A percentile compares a stretch with the other conserved stretches of the same genome.
Evolutionary conservation across 2,797 vertebrate species (phyloP).

Genomic region (Pempheris klunzingeri): DNA sequence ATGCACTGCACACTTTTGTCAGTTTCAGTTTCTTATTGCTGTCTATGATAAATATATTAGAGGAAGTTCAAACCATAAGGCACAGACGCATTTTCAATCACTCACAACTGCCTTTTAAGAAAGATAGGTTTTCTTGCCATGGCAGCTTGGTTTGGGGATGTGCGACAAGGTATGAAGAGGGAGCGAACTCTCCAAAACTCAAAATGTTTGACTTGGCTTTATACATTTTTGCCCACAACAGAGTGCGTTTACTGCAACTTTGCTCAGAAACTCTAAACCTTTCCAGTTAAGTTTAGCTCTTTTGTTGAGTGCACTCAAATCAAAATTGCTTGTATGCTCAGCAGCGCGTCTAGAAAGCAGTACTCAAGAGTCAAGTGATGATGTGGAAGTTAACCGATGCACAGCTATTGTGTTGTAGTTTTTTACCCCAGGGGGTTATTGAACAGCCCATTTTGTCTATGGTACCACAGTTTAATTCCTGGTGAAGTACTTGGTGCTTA

Average conservation of each 20-base stretch:
- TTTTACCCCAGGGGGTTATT: not conserved
- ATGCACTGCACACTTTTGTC: constrained; percentile 16
- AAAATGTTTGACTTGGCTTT: not conserved
- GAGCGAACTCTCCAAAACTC: not conserved
- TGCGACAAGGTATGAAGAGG: not conserved
- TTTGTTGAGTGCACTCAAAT: constrained; percentile 23
- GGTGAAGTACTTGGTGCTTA: not conserved
- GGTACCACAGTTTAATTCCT: not conserved
- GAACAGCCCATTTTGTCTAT: not conserved
- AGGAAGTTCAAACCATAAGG: constrained; percentile 8
- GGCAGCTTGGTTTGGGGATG: not conserved
- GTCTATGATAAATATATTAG: not conserved
- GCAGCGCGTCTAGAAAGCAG: not conserved
- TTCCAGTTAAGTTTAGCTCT: not conserved
- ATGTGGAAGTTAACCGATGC: constrained; percentile 5
- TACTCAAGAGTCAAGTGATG: constrained; percentile 18
- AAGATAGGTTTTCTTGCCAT: not conserved
- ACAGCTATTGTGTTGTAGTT: not conserved
- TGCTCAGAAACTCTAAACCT: not conserved
- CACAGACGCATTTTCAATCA: constrained; percentile 12
- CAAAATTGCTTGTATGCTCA: constrained; percentile 1
- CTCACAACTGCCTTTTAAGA: not conserved
- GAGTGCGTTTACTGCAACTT: not conserved
- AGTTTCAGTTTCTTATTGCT: constrained; percentile 9
- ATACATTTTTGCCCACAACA: not conserved